A percentile compares a stretch with the other conserved stretches of the same genome.
Evolutionary conservation across 92 coral and sea anemone species (phyloP).

Genomic region (Phymanthus crucifer): DNA sequence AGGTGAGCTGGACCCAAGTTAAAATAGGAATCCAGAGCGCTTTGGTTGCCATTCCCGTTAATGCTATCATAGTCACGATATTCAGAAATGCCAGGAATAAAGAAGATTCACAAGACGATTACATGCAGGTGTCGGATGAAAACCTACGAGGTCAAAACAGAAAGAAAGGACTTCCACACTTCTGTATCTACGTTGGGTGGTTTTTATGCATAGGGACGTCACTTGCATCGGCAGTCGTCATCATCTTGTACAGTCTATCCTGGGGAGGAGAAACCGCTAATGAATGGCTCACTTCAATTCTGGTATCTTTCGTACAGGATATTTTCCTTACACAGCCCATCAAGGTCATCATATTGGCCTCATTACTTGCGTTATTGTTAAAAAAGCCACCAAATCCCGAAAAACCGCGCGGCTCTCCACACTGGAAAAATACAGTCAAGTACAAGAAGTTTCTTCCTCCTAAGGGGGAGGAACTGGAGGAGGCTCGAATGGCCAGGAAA

Average conservation of each 20-base stretch:
- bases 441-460: slow-evolving; percentile 42
- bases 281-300: slow-evolving; percentile 79
- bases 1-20: slow-evolving; percentile 71
- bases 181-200: slow-evolving; percentile 63
- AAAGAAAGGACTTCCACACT: slow-evolving; percentile 38
- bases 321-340: slow-evolving; percentile 70
- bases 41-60: slow-evolving; percentile 64
- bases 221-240: slow-evolving; percentile 45
- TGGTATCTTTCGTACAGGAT: slow-evolving; percentile 71
- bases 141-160: neutral
- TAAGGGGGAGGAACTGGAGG: slow-evolving; percentile 56
- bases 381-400: slow-evolving; percentile 57
- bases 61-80: slow-evolving; percentile 59
- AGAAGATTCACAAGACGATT: slow-evolving; percentile 1
- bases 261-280: slow-evolving; percentile 82
- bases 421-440: slow-evolving; percentile 3
- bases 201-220: slow-evolving; percentile 46
- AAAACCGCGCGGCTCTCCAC: slow-evolving; percentile 22
- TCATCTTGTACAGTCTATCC: slow-evolving; percentile 68
- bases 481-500: slow-evolving; percentile 55
- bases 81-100: slow-evolving; percentile 53
- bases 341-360: slow-evolving; percentile 59
- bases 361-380: slow-evolving; percentile 56
- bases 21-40: slow-evolving; percentile 78
- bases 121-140: neutral